Conservation (phyloP, 2,888 invertebrate genomes). For the Petrolisthes manimaculis region DNA sequence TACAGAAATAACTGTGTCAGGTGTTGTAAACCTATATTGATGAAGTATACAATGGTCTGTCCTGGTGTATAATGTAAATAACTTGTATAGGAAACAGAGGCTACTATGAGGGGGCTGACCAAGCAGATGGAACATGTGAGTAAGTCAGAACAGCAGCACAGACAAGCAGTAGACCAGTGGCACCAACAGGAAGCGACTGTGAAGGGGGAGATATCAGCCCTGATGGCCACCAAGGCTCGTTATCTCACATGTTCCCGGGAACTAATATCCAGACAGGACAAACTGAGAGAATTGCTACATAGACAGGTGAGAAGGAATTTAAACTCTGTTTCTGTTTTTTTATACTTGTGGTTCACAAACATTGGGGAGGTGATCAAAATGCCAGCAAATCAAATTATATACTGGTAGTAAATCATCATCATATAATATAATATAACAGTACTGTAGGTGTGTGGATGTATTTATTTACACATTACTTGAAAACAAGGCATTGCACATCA, state of each 20-base stretch:
- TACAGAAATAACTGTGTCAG: too few species aligned
- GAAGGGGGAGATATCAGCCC: slow-evolving; percentile 36
- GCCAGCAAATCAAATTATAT: too few species aligned
- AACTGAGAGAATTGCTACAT: slow-evolving; percentile 47
- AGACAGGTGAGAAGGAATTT: slow-evolving; percentile 31
- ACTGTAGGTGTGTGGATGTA: too few species aligned
- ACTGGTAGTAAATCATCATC: too few species aligned
- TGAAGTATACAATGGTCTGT: too few species aligned
- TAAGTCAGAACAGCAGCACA: slow-evolving; percentile 49
- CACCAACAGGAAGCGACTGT: slow-evolving; percentile 32
- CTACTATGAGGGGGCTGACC: slow-evolving; percentile 16
- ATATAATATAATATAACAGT: too few species aligned
- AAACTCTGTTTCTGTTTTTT: too few species aligned
- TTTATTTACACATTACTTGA: too few species aligned
- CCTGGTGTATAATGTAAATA: neutral
- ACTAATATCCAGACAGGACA: slow-evolving; percentile 15
- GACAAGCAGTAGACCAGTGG: slow-evolving; percentile 25
- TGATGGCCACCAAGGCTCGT: slow-evolving; percentile 32
- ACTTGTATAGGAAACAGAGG: slow-evolving; percentile 35
- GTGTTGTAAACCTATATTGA: too few species aligned
- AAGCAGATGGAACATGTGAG: slow-evolving; percentile 52
- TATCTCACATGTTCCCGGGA: slow-evolving; percentile 28
- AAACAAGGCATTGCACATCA: too few species aligned
- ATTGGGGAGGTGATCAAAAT: too few species aligned
- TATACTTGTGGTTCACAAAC: too few species aligned